phyloP scores from a whole-genome alignment of 2,888 invertebrate species.

The Calameuta filiformis region DNA sequence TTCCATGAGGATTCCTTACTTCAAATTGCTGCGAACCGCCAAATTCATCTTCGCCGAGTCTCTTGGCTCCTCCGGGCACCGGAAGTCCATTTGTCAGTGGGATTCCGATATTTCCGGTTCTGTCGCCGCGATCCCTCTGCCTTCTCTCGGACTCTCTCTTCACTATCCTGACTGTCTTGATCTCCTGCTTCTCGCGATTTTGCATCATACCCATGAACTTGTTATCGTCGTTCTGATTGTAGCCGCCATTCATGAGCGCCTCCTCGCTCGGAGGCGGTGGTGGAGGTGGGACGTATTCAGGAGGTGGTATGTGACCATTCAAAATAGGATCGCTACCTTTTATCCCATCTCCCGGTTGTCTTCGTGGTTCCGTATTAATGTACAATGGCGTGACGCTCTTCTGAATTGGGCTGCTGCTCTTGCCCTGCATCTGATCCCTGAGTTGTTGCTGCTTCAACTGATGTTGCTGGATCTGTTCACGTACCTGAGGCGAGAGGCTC shows the following conservation, averaged over 20 bases:
- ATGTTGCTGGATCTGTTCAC: constrained; percentile 60
- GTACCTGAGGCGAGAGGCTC: constrained; percentile 49
- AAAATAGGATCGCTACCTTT: constrained; percentile 44
- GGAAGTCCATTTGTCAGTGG: constrained; percentile 56
- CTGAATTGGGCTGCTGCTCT: constrained; percentile 45
- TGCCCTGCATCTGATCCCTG: constrained; percentile 60
- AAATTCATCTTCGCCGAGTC: constrained; percentile 52
- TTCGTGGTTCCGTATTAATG: constrained; percentile 73
- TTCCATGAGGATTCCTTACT: constrained; percentile 25
- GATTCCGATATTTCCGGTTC: constrained; percentile 66
- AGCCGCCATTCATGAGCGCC: constrained; percentile 46
- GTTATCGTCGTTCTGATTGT: constrained; percentile 49
- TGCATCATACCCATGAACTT: constrained; percentile 68
- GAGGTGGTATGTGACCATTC: constrained; percentile 47
- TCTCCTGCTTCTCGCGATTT: constrained; percentile 84
- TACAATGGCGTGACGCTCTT: constrained; percentile 71
- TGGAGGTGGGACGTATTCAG: constrained; percentile 60
- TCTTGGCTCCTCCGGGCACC: constrained; percentile 53
- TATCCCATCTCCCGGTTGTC: constrained; percentile 41
- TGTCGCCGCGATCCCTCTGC: constrained; percentile 80
- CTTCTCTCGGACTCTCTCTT: constrained; percentile 91
- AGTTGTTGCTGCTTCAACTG: constrained; percentile 57
- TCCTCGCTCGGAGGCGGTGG: constrained; percentile 58
- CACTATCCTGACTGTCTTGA: constrained; percentile 93
- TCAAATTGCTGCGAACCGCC: constrained; percentile 52